Evolutionary conservation across 1,140 invertebrate species (phyloP), one percentile per base, ranked within the genome.

Genomic region (Dendrolimus kikuchii): DNA sequence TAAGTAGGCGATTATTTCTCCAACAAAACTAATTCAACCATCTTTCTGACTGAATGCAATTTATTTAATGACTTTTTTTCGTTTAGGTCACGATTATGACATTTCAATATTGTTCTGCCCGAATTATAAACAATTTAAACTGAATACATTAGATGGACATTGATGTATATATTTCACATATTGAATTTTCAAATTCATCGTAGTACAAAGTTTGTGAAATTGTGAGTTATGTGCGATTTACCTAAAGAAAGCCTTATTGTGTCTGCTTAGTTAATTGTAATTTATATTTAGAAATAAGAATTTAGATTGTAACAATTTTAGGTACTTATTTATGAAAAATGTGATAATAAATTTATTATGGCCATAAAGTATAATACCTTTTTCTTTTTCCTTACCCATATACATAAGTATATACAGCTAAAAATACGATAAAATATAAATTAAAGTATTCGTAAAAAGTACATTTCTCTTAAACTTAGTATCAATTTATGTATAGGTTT

Each of bases 291-390:
- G 74, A 52, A 67, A 48, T 80, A 86, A 77, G 71, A 42, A 42
- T 59, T 76, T 81, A 80, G 72, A 71, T 59, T 59, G 23, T 72
- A 65, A 71, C 51, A 62, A 75, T 68, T 74, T 80, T 73, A 80
- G 75, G 71, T 68, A 70, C 66, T 71, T 83, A 82, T 85, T 85
- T 85, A 82, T 82, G 71, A 81, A 23, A 23, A 86, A 75, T 86
- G 82, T 86, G 82, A 86, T 86, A 86, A 86, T 86, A 86, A 86
- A 86, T 80, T 79, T 81, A 80, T 80, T 75, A 73, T 70, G 64
- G 63, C 53, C 55, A 59, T 64, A 49, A 51, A 61, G 41, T 2
- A 23, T 23, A 23, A 23, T 23, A 23, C 23, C 3, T 23, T 23
- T 23, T 23, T 23, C 23, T 23, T 23, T 23, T 23, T 23, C 23